Base-by-base conservation (phyloP, 2,888 invertebrate genomes). In the Caenorhabditis wallacei region DNA sequence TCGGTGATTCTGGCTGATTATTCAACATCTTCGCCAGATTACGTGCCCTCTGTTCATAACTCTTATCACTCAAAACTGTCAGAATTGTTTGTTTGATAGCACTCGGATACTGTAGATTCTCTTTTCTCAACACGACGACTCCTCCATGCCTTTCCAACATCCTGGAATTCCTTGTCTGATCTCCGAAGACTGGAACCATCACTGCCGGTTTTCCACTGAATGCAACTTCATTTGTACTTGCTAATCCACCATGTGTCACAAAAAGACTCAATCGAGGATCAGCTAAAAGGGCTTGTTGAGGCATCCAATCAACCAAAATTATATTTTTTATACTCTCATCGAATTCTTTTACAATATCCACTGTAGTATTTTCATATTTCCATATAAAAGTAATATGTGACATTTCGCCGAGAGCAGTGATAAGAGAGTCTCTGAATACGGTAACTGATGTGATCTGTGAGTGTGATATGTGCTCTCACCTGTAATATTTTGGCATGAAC, bases 371-470 rank as follows among this genome's bases (percentile, higher is more conserved):
- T 53, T 85, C 85, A 59, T 87, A 87, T 56, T 87, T 87, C 85
- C 85, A 87, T 18, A 87, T 87, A 66, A 87, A 87, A 22, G 86
- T 84, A 5, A 75, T 66, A n/a, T 84, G 80, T 13, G 84, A 80
- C 78, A 87, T 82, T 0, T 61, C 56, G 2, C 51, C 61, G 40
- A 84, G 64, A 20, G 76, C 69, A 40, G 69, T 64, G 30, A 87
- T 68, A 24, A 87, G 69, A 13, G 84, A 69, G 35, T 82, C 64
- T 48, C 85, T 86, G 71, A 57, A 84, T n/a, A 53, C 30, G 26
- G 37, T 51, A 22, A 11, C 13, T 8, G 3, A 16, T 37, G 26
- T 18, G 30, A 16, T 56, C 56, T 43, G 10, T 59, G 57, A 11
- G 40, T 59, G 26, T 61, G 61, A 24, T 61, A 10, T 43, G 26